phyloP scores from a whole-genome alignment of 2,888 invertebrate species.

The Alsophila aescularia region DNA sequence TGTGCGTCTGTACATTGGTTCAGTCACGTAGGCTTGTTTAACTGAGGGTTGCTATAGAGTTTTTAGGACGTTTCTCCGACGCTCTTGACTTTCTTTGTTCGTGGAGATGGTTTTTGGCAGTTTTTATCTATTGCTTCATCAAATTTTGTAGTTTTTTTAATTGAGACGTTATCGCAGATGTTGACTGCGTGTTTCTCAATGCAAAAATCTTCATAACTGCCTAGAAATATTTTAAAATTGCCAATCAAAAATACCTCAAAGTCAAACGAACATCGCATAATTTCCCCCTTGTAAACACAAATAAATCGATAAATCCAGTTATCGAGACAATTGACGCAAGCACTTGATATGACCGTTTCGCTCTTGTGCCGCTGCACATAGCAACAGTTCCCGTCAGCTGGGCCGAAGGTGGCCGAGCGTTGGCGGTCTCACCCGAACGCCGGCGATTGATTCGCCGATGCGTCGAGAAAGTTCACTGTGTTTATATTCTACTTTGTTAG shows the following conservation, averaged over 20 bases:
- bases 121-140: background rate
- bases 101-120: conserved; percentile 17
- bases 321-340: background rate
- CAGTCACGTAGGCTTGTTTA: conserved; percentile 81
- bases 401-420: conserved; percentile 54
- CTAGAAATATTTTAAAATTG: background rate
- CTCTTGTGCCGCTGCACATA: conserved; percentile 66
- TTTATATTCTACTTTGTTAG: conserved; percentile 43
- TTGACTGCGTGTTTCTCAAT: background rate
- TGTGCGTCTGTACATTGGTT: conserved; percentile 71
- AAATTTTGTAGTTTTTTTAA: background rate
- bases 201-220: background rate
- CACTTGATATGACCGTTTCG: conserved; percentile 50
- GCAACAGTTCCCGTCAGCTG: conserved; percentile 81
- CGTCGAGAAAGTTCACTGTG: conserved; percentile 51
- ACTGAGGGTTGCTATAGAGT: conserved; percentile 54
- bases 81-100: conserved; percentile 58
- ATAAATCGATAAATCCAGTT: conserved; percentile 2
- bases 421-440: conserved; percentile 51
- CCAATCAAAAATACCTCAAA: background rate
- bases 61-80: conserved; percentile 57
- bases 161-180: background rate
- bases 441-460: conserved; percentile 64
- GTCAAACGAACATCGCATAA: background rate
- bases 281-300: background rate